These are phyloP conservation scores for Chymomyza fuscimana DNA, from an alignment of 2,888 invertebrate genomes.

Conservation along the genomic window DNA sequence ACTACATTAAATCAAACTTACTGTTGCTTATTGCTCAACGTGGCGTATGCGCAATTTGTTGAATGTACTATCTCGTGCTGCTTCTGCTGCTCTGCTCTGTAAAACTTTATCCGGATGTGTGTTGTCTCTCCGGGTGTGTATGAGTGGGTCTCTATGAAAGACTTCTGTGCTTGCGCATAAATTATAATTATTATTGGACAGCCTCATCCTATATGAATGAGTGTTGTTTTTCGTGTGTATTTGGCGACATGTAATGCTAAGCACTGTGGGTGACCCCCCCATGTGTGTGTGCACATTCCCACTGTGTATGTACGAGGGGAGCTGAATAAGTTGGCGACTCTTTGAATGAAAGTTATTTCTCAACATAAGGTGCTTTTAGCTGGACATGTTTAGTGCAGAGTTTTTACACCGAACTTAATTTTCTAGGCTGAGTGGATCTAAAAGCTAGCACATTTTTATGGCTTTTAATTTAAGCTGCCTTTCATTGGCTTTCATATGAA, in stretches of 20 bases:
- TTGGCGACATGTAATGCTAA: not conserved
- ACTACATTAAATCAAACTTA: slow-evolving; percentile 48
- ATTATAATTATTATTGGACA: slow-evolving; percentile 54
- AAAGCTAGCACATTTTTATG: too few species aligned
- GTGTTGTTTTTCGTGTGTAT: not conserved
- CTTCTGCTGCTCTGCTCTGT: not conserved
- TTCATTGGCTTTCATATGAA: too few species aligned
- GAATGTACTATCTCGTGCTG: slow-evolving; percentile 5
- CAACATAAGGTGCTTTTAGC: too few species aligned
- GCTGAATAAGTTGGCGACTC: too few species aligned
- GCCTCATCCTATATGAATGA: not conserved
- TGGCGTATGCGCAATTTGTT: slow-evolving; percentile 37
- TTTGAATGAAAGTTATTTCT: too few species aligned
- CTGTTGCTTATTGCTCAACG: slow-evolving; percentile 9
- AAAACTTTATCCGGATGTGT: not conserved
- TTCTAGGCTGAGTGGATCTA: too few species aligned
- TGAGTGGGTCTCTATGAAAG: slow-evolving; percentile 7
- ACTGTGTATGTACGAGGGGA: too few species aligned
- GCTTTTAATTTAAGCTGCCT: too few species aligned
- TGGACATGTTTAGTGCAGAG: too few species aligned
- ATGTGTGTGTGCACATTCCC: too few species aligned
- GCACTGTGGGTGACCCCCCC: not conserved
- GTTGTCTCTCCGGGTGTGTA: not conserved
- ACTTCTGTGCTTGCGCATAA: slow-evolving; percentile 64
- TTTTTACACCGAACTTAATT: too few species aligned